These are phyloP conservation scores for Cantharis rustica DNA, from an alignment of 2,888 invertebrate genomes.

Conservation along the genomic window DNA sequence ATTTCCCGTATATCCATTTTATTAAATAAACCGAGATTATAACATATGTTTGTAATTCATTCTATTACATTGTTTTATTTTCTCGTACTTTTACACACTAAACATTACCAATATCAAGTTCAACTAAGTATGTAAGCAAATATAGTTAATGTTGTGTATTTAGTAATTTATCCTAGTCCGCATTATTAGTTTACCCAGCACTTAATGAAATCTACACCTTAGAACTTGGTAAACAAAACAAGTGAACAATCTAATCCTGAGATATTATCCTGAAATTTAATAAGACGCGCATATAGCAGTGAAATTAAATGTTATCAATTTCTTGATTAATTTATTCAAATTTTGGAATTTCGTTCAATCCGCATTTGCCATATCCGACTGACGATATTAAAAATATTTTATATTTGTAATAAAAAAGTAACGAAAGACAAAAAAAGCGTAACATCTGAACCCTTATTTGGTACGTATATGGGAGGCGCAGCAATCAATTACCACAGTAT, in stretches of 20 bases:
- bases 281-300: constrained; percentile 13
- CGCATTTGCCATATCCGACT: background rate
- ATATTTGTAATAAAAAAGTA: background rate
- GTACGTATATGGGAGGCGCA: background rate
- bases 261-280: constrained; percentile 27
- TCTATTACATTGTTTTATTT: constrained; percentile 20
- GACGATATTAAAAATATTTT: background rate
- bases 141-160: constrained; percentile 53
- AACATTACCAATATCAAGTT: constrained; percentile 31
- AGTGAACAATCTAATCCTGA: constrained; percentile 45
- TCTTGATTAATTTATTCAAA: constrained; percentile 4
- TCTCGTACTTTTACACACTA: constrained; percentile 22
- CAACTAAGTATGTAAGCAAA: constrained; percentile 47
- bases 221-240: constrained; percentile 45
- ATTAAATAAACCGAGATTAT: constrained; percentile 3
- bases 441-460: background rate
- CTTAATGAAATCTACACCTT: constrained; percentile 54
- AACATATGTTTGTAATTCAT: constrained; percentile 23
- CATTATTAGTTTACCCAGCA: constrained; percentile 52
- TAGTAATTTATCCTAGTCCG: constrained; percentile 50
- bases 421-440: background rate
- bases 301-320: constrained; percentile 13
- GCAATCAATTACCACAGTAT: background rate
- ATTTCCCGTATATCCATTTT: constrained; percentile 2
- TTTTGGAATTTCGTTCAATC: background rate